Percentiles rank a stretch among this genome's conserved stretches.
Evolutionary conservation across 2,113 vertebrate species (phyloP).

Genomic region (Tenebrosternarchus preto): DNA sequence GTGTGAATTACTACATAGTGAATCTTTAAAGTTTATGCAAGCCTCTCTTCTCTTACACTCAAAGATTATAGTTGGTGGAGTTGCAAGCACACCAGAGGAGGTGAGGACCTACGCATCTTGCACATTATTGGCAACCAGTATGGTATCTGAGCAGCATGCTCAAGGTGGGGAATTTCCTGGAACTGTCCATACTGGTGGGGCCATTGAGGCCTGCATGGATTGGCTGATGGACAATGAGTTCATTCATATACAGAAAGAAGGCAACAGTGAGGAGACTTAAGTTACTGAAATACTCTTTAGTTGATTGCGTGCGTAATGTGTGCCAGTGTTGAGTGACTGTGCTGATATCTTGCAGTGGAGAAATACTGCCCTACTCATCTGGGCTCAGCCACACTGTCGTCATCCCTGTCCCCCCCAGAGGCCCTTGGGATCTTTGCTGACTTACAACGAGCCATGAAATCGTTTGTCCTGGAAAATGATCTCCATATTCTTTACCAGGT

Average conservation of each 20-base stretch:
- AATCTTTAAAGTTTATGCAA: background rate
- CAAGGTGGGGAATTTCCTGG: conserved; percentile 28
- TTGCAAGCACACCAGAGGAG: conserved; percentile 86
- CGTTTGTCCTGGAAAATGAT: conserved; percentile 96
- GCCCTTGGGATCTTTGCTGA: conserved; percentile 97
- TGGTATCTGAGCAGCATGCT: conserved; percentile 51
- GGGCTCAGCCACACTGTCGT: conserved; percentile 90
- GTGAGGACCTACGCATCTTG: conserved; percentile 87
- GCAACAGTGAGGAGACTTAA: conserved; percentile 51
- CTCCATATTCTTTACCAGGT: conserved; percentile 95
- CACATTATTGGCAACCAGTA: conserved; percentile 85
- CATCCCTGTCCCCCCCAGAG: conserved; percentile 90
- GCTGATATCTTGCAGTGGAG: conserved; percentile 68
- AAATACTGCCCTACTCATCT: conserved; percentile 88
- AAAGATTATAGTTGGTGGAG: conserved; percentile 91
- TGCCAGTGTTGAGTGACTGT: background rate
- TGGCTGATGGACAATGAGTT: conserved; percentile 97
- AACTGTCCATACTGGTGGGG: conserved; percentile 63
- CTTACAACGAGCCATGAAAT: conserved; percentile 96
- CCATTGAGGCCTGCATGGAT: conserved; percentile 84
- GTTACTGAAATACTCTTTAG: background rate
- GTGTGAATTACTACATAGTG: background rate
- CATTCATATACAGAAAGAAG: conserved; percentile 81
- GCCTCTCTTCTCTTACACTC: background rate
- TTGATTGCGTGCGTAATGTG: background rate